These are phyloP conservation scores for Anagrus nilaparvatae DNA, from an alignment of 1,140 invertebrate species.

Conservation along the genomic window DNA sequence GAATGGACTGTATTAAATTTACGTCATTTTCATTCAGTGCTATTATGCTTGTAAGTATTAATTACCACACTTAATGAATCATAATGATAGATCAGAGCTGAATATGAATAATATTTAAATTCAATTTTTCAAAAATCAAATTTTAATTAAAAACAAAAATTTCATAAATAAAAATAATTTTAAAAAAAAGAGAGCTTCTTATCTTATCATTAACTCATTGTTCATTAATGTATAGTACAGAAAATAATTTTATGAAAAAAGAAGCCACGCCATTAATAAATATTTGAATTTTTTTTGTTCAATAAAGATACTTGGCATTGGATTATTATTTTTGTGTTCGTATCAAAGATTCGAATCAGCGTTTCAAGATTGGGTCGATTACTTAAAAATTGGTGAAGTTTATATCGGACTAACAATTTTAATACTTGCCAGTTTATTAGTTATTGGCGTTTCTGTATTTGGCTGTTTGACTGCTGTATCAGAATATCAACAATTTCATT, in stretches of 20 bases:
- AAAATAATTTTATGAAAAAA: slow-evolving; percentile 1
- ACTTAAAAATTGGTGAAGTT: slow-evolving; percentile 61
- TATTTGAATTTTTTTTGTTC: slow-evolving; percentile 25
- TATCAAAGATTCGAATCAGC: slow-evolving; percentile 71
- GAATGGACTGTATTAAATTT: slow-evolving; percentile 59
- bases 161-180: slow-evolving; percentile 7
- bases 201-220: slow-evolving; percentile 1
- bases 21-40: slow-evolving; percentile 61
- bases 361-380: slow-evolving; percentile 68
- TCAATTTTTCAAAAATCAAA: not conserved
- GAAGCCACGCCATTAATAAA: not conserved
- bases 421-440: slow-evolving; percentile 54
- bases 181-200: not conserved
- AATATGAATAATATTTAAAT: not conserved
- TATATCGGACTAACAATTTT: slow-evolving; percentile 75
- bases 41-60: slow-evolving; percentile 53
- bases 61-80: slow-evolving; percentile 3
- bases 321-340: slow-evolving; percentile 64
- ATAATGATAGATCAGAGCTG: not conserved
- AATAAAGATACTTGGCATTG: slow-evolving; percentile 62
- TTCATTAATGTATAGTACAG: not conserved
- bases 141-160: slow-evolving; percentile 6
- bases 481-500: slow-evolving; percentile 52
- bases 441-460: slow-evolving; percentile 63
- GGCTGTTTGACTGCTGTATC: slow-evolving; percentile 64